Evolutionary conservation across 2,888 invertebrate species (phyloP).

Genomic region (Philereme vetulata): DNA sequence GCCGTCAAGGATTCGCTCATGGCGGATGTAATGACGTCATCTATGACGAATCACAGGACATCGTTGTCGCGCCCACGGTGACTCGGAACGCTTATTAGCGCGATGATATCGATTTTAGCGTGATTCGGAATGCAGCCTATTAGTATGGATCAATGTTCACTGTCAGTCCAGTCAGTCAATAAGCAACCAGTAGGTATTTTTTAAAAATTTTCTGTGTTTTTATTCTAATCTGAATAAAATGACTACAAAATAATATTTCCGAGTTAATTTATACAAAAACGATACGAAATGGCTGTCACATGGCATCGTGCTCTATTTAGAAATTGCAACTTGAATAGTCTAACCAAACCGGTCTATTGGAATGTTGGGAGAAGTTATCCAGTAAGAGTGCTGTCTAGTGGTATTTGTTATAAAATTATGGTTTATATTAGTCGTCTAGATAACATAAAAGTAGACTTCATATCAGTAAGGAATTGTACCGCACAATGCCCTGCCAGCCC

Average conservation of each 20-base stretch:
- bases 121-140: too few relatives aligned
- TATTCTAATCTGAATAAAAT: constrained; percentile 40
- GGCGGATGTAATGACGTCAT: too few relatives aligned
- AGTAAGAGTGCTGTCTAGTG: constrained; percentile 56
- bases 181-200: too few relatives aligned
- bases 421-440: constrained; percentile 40
- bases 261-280: constrained; percentile 22
- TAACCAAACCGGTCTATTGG: constrained; percentile 69
- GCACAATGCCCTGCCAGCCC: constrained; percentile 42
- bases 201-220: constrained; percentile 15
- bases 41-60: too few relatives aligned
- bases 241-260: constrained; percentile 43
- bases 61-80: too few relatives aligned
- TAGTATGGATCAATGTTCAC: not conserved
- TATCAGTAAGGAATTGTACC: constrained; percentile 48
- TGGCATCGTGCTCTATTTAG: constrained; percentile 61
- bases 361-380: constrained; percentile 53
- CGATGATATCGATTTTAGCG: too few relatives aligned
- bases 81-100: too few relatives aligned
- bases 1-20: too few relatives aligned
- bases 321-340: constrained; percentile 53
- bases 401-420: constrained; percentile 53
- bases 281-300: constrained; percentile 62
- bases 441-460: constrained; percentile 42
- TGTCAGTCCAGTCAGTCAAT: too few relatives aligned